Evolutionary conservation across 2,113 vertebrate genomes (phyloP).

Genomic region (Corythornis cristatus): DNA sequence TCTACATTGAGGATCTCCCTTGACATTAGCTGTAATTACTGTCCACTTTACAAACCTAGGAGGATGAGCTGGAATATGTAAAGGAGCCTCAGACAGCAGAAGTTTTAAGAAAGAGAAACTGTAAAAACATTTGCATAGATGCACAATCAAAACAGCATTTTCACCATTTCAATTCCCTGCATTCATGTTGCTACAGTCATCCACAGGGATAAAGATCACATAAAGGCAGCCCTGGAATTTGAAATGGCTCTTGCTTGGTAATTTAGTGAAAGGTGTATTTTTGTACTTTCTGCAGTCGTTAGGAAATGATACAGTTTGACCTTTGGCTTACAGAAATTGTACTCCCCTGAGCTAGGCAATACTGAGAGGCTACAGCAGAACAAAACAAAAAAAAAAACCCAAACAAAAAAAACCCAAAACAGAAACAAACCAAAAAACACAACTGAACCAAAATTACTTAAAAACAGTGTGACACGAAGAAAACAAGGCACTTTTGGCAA

Average conservation of each 20-base stretch:
- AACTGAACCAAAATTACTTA: background rate
- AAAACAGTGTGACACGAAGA: background rate
- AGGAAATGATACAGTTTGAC: background rate
- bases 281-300: background rate
- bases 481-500: conserved; percentile 3
- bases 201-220: background rate
- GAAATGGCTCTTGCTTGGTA: background rate
- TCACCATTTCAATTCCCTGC: background rate
- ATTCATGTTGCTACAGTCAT: background rate
- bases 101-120: background rate
- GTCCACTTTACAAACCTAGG: background rate
- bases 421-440: background rate
- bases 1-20: background rate
- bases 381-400: background rate
- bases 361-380: background rate
- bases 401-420: background rate
- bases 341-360: conserved; percentile 29
- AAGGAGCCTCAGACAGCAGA: background rate
- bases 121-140: background rate
- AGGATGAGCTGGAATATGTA: background rate
- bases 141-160: background rate
- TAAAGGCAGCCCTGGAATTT: background rate
- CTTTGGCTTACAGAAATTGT: conserved; percentile 28
- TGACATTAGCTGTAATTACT: background rate
- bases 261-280: background rate